A percentile compares a stretch with the other conserved stretches of the same genome.
Conservation (phyloP, 1,140 invertebrate genomes). For the Drosophila novamexicana region DNA sequence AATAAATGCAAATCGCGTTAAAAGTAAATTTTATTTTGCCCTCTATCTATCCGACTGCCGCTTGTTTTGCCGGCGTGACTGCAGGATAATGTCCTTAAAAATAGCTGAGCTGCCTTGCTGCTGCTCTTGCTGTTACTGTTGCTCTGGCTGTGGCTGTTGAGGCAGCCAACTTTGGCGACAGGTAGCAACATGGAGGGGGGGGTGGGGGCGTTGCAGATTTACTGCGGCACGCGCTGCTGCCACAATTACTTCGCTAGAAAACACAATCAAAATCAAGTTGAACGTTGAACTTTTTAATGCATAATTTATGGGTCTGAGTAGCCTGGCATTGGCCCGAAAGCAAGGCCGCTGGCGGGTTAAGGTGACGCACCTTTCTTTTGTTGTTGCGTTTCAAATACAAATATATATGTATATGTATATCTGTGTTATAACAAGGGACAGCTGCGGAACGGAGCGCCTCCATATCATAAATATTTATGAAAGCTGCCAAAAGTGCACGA, state of each 20-base stretch:
- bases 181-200: slow-evolving; percentile 36
- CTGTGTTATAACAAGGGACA: slow-evolving; percentile 51
- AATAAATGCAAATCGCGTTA: slow-evolving; percentile 82
- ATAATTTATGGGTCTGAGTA: slow-evolving; percentile 67
- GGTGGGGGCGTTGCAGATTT: slow-evolving; percentile 8
- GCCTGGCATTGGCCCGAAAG: slow-evolving; percentile 10
- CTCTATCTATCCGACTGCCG: background rate
- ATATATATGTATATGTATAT: background rate
- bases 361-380: slow-evolving; percentile 33
- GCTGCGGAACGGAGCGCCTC: slow-evolving; percentile 43
- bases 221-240: slow-evolving; percentile 34
- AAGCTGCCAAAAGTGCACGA: slow-evolving; percentile 52
- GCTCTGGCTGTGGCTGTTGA: slow-evolving; percentile 9
- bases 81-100: slow-evolving; percentile 72
- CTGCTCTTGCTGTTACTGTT: background rate
- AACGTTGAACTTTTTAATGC: slow-evolving; percentile 80
- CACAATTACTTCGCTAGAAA: slow-evolving; percentile 48
- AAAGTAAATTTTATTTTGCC: slow-evolving; percentile 62
- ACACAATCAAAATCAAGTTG: slow-evolving; percentile 77
- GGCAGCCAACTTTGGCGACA: slow-evolving; percentile 63
- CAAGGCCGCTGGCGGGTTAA: slow-evolving; percentile 43
- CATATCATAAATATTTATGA: slow-evolving; percentile 79
- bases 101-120: slow-evolving; percentile 24
- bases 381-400: slow-evolving; percentile 11
- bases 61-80: slow-evolving; percentile 30